Base-by-base conservation (phyloP, 2,797 vertebrate genomes). In the Amblyraja radiata region DNA sequence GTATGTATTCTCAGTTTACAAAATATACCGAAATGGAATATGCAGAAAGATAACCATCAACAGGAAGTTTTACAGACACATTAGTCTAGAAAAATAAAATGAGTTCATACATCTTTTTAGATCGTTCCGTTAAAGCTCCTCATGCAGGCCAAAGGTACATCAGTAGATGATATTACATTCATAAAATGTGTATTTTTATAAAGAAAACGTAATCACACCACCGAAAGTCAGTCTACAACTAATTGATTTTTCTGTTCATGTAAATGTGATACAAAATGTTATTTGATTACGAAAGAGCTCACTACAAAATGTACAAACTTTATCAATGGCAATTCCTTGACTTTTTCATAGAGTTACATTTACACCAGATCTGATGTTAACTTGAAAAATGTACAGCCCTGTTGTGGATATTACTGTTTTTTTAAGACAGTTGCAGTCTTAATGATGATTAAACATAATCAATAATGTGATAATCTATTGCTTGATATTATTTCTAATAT, bases 41-140 rank as follows among this genome's bases (percentile, higher is more conserved):
- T 92, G 90, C 25, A 32, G 88, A 58, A 1, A 92, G 90, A 92
- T 92, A 92, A 58, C 39, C 90, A 92, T 92, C 90, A 92, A 39
- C 90, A 92, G 90, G 90, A 92, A 92, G 71, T 39, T 92, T 71
- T 76, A 6, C 71, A 92, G 90, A 92, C 90, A 76, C 92, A 92
- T 92, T 92, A 90, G 65, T 6, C 23, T 4, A 10, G 88, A 36
- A 36, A 36, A 39, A 90, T 68, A 39, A 90, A 71, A 90, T 63
- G 63, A 74, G 46, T 23, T 71, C 90, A 76, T 71, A 92, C 71
- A 76, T 54, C 73, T 92, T 73, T 92, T 73, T 71, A 54, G 39
- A 92, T 92, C 90, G 90, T 92, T 76, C 68, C 76, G 71, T 92
- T 76, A 76, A 76, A 28, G 71, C 71, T 92, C 10, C n/a, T 39